Base-by-base conservation (phyloP, 2,888 invertebrate species). In the Smittia aterrima region DNA sequence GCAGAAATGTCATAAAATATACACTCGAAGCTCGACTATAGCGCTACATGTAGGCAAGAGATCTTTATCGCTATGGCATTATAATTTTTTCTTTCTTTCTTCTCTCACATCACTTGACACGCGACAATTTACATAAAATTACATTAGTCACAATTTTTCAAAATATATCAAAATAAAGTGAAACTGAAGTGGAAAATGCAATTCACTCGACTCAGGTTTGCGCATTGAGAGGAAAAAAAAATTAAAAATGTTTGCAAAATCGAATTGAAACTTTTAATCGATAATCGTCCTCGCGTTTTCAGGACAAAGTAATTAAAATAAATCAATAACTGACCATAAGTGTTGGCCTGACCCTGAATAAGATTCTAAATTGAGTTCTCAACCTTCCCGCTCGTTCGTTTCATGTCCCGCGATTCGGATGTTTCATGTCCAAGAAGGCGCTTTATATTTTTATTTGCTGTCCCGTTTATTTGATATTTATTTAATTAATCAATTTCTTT, bases 71-170 rank as follows among this genome's bases (percentile, higher is more conserved):
- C 62, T 74, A 74, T 54, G 66, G 74, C 66, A 74, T 74, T 62
- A 74, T 74, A 74, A 74, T 74, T 74, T 67, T 16, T 67, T 74
- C 24, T 20, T n/a, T n/a, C n/a, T n/a, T n/a, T 54, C 24, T 20
- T 40, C 62, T 58, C 64, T 74, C 74, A 74, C 74, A 66, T 74
- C 74, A 74, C 64, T 74, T 66, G 47, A 18, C 74, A 74, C 74
- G 74, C 74, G 66, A 74, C 66, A 18, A 67, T 67, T 67, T 40
- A 38, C 67, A 67, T 67, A 66, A 74, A 74, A 54, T 72, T 72
- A 62, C 72, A 72, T 72, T 72, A 72, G 72, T 72, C 72, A 72
- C 62, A 72, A 72, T 62, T 62, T 22, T 40, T 66, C 66, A 32
- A 66, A 66, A 66, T 67, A 67, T 20, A 40, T 67, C 67, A 40